A percentile compares a stretch with the other conserved stretches of the same genome.
Conservation (phyloP, 2,888 invertebrate species). For the Baccha elongata region DNA sequence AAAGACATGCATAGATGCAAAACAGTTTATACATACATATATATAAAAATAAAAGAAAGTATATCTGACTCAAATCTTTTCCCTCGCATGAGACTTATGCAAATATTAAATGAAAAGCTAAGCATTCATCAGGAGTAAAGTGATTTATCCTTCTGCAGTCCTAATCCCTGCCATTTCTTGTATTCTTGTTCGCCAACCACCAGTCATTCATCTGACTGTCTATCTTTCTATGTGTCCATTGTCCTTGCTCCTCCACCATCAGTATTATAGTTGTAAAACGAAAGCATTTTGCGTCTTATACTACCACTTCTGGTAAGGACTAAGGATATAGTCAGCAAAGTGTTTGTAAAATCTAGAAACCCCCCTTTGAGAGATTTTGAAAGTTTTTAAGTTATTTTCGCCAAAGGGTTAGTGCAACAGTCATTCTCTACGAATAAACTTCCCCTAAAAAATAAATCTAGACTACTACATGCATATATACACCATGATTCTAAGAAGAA, state of each 20-base stretch:
- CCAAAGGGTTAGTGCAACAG: constrained; percentile 12
- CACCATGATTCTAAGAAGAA: constrained; percentile 21
- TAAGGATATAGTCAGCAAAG: background rate
- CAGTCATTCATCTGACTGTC: constrained; percentile 48
- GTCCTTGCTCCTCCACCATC: constrained; percentile 16
- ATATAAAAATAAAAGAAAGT: background rate
- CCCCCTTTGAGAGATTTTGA: background rate
- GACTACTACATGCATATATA: background rate
- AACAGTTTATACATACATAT: background rate
- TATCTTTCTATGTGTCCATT: constrained; percentile 19
- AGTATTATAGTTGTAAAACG: constrained; percentile 12
- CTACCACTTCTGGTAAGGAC: background rate
- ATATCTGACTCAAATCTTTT: constrained; percentile 37
- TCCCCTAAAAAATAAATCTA: constrained; percentile 10
- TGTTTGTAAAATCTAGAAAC: constrained; percentile 17
- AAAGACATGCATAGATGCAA: too few relatives aligned
- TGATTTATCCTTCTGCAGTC: constrained; percentile 47
- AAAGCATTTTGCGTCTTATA: background rate
- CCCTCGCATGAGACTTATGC: constrained; percentile 47
- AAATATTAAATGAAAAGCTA: constrained; percentile 64
- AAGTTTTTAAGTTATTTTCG: constrained; percentile 37
- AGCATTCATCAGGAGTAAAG: constrained; percentile 55
- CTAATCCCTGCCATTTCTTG: constrained; percentile 50
- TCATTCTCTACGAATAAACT: constrained; percentile 12
- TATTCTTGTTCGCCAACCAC: constrained; percentile 46